Conservation (phyloP, 92 coral and sea anemone genomes). For the Porites evermanni region DNA sequence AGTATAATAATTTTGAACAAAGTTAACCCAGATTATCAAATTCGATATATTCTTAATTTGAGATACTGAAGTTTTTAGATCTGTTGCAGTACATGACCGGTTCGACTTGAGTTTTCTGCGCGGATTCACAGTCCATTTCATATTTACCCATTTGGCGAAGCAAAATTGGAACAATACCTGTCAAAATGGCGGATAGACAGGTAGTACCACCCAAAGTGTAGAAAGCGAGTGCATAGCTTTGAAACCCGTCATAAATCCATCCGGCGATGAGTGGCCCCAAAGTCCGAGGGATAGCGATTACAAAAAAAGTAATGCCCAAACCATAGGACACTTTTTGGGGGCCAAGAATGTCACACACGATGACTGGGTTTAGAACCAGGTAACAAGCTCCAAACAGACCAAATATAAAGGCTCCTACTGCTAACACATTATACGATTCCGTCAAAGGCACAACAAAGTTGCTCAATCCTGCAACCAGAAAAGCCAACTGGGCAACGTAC, state of each 20-base stretch:
- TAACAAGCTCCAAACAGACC: slow-evolving; percentile 77
- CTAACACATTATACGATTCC: slow-evolving; percentile 57
- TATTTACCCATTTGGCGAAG: slow-evolving; percentile 4
- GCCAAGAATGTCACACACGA: slow-evolving; percentile 76
- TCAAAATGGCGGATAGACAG: slow-evolving; percentile 32
- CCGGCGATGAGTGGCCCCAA: slow-evolving; percentile 81
- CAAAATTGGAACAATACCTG: slow-evolving; percentile 29
- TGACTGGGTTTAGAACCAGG: slow-evolving; percentile 60
- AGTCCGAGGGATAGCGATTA: slow-evolving; percentile 65
- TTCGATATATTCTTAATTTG: no score
- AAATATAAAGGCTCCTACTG: slow-evolving; percentile 56
- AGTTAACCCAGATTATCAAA: no score
- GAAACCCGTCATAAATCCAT: slow-evolving; percentile 51
- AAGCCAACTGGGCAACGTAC: slow-evolving; percentile 64
- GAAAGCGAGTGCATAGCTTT: slow-evolving; percentile 58
- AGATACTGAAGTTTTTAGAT: not conserved
- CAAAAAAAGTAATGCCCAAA: slow-evolving; percentile 64
- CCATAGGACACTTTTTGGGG: slow-evolving; percentile 65
- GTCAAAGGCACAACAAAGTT: slow-evolving; percentile 67
- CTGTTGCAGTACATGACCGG: not conserved
- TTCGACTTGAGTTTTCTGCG: not conserved
- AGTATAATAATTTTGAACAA: no score
- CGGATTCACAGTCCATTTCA: not conserved
- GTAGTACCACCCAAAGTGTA: slow-evolving; percentile 46
- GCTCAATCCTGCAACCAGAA: slow-evolving; percentile 65